phyloP scores from a whole-genome alignment of 2,113 vertebrate genomes.

The Stigmatopora nigra region DNA sequence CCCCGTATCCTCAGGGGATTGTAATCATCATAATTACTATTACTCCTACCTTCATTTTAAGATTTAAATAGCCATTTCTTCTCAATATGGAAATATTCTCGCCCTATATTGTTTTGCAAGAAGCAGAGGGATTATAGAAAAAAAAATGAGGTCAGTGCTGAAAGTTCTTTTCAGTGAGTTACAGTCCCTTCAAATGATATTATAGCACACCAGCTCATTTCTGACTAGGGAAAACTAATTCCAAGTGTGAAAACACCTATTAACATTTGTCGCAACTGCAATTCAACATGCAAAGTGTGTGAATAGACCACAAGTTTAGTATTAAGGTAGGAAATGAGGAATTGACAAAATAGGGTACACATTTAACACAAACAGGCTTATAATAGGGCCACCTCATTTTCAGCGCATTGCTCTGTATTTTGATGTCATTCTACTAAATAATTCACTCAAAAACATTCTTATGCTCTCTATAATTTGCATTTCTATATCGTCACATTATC shows the following conservation, averaged over 20 bases:
- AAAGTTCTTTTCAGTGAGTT: conserved; percentile 26
- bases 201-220: conserved; percentile 1
- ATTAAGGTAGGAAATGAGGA: too few species aligned
- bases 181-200: conserved; percentile 15
- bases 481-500: neutral
- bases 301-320: too few species aligned
- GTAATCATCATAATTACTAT: neutral
- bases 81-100: conserved; percentile 7
- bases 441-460: neutral
- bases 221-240: too few species aligned
- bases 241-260: too few species aligned
- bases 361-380: too few species aligned
- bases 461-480: neutral
- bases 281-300: too few species aligned
- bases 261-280: too few species aligned
- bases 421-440: neutral
- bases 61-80: conserved; percentile 9
- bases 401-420: neutral
- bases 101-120: conserved; percentile 13
- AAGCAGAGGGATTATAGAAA: conserved; percentile 31
- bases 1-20: neutral
- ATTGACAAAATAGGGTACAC: too few species aligned
- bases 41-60: conserved; percentile 5
- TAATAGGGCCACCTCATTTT: neutral
- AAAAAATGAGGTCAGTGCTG: conserved; percentile 48